A percentile compares a stretch with the other conserved stretches of the same genome.
Conservation (phyloP, 2,888 invertebrate species). For the Rhorus exstirpatorius region DNA sequence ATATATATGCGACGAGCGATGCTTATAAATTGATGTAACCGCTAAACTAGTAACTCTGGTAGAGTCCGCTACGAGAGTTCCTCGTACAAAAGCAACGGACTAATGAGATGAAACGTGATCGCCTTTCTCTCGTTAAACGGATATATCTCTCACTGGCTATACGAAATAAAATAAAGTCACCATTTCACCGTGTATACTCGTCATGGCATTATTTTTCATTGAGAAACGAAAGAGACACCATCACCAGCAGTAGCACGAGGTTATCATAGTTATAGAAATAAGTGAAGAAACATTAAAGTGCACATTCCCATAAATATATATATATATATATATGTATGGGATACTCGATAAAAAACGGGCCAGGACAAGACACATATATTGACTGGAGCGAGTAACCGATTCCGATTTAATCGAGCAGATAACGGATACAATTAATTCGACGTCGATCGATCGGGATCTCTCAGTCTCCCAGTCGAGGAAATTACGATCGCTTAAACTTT, state of each 20-base stretch:
- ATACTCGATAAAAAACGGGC: too few relatives aligned
- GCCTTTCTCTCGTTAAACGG: conserved; percentile 85
- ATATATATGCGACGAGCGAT: conserved; percentile 35
- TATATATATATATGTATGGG: too few relatives aligned
- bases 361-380: too few relatives aligned
- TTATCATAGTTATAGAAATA: conserved; percentile 50
- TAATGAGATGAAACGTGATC: conserved; percentile 85
- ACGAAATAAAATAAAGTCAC: conserved; percentile 78
- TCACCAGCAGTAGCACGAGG: conserved; percentile 4
- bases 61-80: conserved; percentile 44
- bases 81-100: conserved; percentile 72
- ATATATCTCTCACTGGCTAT: conserved; percentile 49
- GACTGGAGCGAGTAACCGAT: neutral
- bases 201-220: conserved; percentile 33
- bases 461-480: conserved; percentile 20
- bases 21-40: conserved; percentile 84
- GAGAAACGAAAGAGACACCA: neutral
- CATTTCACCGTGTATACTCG: conserved; percentile 40
- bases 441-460: conserved; percentile 62
- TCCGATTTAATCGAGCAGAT: conserved; percentile 68
- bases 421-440: conserved; percentile 71
- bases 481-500: too few relatives aligned
- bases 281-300: neutral
- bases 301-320: neutral
- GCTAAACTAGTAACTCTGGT: conserved; percentile 61